Evolutionary conservation across 2,113 vertebrate genomes (phyloP), one percentile per base, ranked within the genome.

Genomic region (rat (Rattus norvegicus)): DNA sequence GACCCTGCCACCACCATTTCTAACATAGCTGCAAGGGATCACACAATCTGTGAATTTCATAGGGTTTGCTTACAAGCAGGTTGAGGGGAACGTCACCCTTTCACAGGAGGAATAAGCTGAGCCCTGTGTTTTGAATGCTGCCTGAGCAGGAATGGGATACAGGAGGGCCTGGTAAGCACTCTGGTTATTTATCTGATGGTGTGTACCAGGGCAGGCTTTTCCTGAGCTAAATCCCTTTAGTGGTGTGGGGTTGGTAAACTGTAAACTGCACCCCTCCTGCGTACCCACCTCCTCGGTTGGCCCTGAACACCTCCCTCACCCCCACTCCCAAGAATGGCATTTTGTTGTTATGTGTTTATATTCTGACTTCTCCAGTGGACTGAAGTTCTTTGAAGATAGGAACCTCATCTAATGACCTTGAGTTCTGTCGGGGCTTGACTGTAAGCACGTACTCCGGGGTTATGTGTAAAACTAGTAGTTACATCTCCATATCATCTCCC

Each of bases 381-480:
- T 72, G 73, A 95, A 96, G 93, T 84, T 91, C 72, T 95, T 61
- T 94, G 92, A 76, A 88, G 80, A 75, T 59, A 85, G 88, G 63
- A 94, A 73, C 61, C 49, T 97, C 85, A 33, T 77, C 54, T 92
- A 72, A 79, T 47, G 86, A 90, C 63, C 69, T 80, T 73, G 83
- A 22, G 36, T 73, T 94, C 47, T 92, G 75, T 20, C 20, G 1
- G 49, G 85, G 47, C 61, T 61, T 54, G 49, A 30, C 65, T 76
- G 6, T 54, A 59, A 63, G 54, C 14, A n/a, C n/a, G 84, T 26
- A 8, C 54, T 39, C 24, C 20, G 5, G 73, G 65, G 43, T 61
- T 73, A 39, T 67, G 20, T 36, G 49, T 91, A 33, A 77, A 77
- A n/a, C 91, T 33, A 69, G 43, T 22, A 1, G 30, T 61, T 30